phyloP scores from a whole-genome alignment of 2,797 vertebrate genomes.

The Fundulus diaphanus region DNA sequence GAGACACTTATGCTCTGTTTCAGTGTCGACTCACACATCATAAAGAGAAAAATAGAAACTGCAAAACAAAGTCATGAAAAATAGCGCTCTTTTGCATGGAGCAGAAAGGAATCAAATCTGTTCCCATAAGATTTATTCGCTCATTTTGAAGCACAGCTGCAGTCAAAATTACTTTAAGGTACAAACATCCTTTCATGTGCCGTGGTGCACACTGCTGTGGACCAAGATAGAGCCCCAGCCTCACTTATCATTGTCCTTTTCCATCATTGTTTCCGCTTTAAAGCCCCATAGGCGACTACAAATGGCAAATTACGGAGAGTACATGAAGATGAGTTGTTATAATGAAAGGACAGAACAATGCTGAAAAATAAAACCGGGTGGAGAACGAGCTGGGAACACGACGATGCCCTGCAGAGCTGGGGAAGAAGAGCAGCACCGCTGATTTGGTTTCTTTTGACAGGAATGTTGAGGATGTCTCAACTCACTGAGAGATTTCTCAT shows the following conservation, averaged over 20 bases:
- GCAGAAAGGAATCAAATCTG: conserved; percentile 13
- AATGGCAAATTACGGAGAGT: conserved; percentile 54
- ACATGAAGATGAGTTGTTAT: conserved; percentile 54
- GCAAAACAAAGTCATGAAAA: neutral
- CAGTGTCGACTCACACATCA: neutral
- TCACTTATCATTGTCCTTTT: conserved; percentile 51
- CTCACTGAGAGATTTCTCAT: conserved; percentile 33
- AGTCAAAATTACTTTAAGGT: conserved; percentile 43
- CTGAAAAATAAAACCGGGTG: conserved; percentile 32
- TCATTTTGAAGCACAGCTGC: conserved; percentile 39
- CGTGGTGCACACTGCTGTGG: conserved; percentile 31
- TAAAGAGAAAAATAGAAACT: neutral
- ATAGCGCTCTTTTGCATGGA: conserved; percentile 27
- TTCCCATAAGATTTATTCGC: conserved; percentile 25
- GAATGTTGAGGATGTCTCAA: conserved; percentile 35
- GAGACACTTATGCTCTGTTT: neutral
- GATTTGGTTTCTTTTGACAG: conserved; percentile 50
- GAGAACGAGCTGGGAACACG: conserved; percentile 32
- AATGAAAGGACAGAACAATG: conserved; percentile 54
- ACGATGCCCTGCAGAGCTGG: conserved; percentile 34
- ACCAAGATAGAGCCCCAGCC: conserved; percentile 38
- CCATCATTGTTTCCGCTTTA: conserved; percentile 57
- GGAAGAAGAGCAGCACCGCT: conserved; percentile 16
- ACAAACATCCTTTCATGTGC: conserved; percentile 41
- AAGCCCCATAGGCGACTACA: conserved; percentile 35